A percentile compares a stretch with the other conserved stretches of the same genome.
phyloP scores from a whole-genome alignment of 1,140 invertebrate genomes.

The Coelopa frigida region DNA sequence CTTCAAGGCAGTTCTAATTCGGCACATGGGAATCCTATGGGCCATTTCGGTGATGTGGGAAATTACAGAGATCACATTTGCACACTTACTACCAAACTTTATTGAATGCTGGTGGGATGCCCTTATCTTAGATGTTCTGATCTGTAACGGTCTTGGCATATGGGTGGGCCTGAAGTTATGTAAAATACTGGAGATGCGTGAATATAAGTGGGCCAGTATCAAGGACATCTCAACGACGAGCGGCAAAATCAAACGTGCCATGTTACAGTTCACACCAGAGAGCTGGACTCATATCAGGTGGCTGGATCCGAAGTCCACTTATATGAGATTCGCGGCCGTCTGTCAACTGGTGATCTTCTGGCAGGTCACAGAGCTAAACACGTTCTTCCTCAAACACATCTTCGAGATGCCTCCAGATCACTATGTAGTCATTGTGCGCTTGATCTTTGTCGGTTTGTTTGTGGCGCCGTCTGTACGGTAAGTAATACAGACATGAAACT shows the following conservation, averaged over 20 bases:
- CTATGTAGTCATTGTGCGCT: conserved; percentile 78
- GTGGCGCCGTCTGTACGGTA: conserved; percentile 94
- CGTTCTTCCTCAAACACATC: conserved; percentile 98
- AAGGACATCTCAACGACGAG: conserved; percentile 93
- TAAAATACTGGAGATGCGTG: conserved; percentile 85
- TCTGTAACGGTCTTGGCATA: conserved; percentile 97
- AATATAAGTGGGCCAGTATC: conserved; percentile 98
- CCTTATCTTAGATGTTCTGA: conserved; percentile 84
- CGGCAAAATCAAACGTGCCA: conserved; percentile 91
- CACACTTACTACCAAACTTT: conserved; percentile 96
- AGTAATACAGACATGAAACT: too few species aligned
- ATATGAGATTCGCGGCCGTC: conserved; percentile 90
- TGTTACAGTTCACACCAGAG: conserved; percentile 95
- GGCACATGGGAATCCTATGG: conserved; percentile 96
- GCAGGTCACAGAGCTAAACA: conserved; percentile 92
- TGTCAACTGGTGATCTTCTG: conserved; percentile 94
- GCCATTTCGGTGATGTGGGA: conserved; percentile 99
- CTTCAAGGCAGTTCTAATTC: conserved; percentile 92
- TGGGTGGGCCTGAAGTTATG: conserved; percentile 90
- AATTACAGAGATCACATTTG: conserved; percentile 96
- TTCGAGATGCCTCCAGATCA: conserved; percentile 96
- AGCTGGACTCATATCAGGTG: conserved; percentile 94
- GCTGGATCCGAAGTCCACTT: conserved; percentile 91
- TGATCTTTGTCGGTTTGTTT: conserved; percentile 86
- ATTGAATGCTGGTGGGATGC: conserved; percentile 99